Evolutionary conservation across 2,888 invertebrate genomes (phyloP), one percentile per base, ranked within the genome.

Genomic region (Eupithecia subumbrata): DNA sequence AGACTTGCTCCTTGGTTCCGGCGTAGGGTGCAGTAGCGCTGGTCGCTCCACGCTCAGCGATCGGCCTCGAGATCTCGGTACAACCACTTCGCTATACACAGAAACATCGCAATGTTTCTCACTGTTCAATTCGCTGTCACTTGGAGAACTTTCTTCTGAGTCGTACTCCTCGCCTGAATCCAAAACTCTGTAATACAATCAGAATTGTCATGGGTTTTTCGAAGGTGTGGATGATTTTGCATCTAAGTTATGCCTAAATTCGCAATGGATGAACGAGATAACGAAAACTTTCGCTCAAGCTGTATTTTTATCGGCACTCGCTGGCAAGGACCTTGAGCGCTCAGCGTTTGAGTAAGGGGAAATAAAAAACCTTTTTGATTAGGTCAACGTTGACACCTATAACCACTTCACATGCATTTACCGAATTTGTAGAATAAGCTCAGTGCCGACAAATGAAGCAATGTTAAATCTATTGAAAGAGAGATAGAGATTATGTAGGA

Each of bases 1-100:
- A 7, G 94, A 95, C 82, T 92, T 93, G 81, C 94, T 94, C 5
- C 94, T 87, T 2, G 93, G 93, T 73, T 92, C 91, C 4, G 88
- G 76, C n/a, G 85, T 78, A 7, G 87, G 80, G 7, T 84, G 85
- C 0, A 91, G 80, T 14, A 92, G 78, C 0, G 87, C 89, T 1
- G 92, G 87, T 56, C 89, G 84, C 72, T 94, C 93, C 0, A 93
- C 89, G 75, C 90, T 88, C 1, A 94, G 85, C 0, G 94, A 95
- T 73, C 89, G 87, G 0, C 93, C 93, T 30, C 94, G 86, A 77
- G 87, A 9, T 52, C 76, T 45, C 1, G 48, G 74, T 43, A 74
- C 9, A 30, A 72, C 87, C 71, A 86, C 76, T 8, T 89, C 92
- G 70, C 87, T 88, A 73, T 87, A 90, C n/a, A 84, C 86, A 9